Evolutionary conservation across 2,888 invertebrate species (phyloP), one percentile per base, ranked within the genome.

Genomic region (Gibbula magus): DNA sequence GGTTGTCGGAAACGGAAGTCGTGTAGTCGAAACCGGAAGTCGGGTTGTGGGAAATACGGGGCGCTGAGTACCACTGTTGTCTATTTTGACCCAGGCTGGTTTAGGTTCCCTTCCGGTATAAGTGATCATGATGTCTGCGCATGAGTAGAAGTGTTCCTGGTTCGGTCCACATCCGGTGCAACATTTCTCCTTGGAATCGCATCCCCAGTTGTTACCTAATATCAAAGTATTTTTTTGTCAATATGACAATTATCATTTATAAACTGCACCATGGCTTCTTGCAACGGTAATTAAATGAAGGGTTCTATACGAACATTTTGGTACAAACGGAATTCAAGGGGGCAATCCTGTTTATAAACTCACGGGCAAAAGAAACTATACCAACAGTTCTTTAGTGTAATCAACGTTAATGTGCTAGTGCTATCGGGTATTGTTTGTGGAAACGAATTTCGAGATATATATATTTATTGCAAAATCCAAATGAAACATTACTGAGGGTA

Each of bases 121-220:
- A 10, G 70, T 39, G 35, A 70, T 70, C 70, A 70, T 70, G n/a
- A 70, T 39, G 70, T 70, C 70, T n/a, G 70, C 32, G 70, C 70
- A 70, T 0, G 70, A 70, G 70, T 32, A 70, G 70, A 70, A 70
- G 70, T 70, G 32, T 20, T 70, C 70, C 70, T 70, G 70, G 25
- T 18, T 39, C 8, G 32, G 18, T 20, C 70, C 70, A 70, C 70
- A 70, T 70, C 70, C 70, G 39, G 70, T 39, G 35, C 70, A 70
- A 39, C 70, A 70, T 20, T 20, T 3, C 10, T 4, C 70, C 2
- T 3, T 20, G 3, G 0, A 10, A 3, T 32, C 70, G 35, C 70
- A 70, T 3, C 70, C 70, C 70, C 70, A 70, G 39, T 35, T 70
- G 70, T 70, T 70, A 10, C 70, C 70, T 70, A 20, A 10, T 18